Conservation (phyloP, 2,113 vertebrate genomes). For the Actenoides lindsayi region DNA sequence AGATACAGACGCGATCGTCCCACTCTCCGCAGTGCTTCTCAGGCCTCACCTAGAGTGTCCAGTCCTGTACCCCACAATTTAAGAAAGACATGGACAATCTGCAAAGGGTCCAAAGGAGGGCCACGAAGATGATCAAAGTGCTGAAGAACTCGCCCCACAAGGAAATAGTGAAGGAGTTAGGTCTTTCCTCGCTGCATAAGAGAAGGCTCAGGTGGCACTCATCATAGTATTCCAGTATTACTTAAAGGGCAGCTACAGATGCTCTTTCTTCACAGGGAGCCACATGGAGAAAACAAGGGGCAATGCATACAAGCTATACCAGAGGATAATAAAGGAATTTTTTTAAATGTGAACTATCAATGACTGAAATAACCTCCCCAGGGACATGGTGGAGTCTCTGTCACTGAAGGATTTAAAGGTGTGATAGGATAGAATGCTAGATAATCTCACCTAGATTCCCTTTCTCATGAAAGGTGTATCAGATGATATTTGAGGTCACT, state of each 20-base stretch:
- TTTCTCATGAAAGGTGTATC: background rate
- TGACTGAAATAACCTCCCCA: background rate
- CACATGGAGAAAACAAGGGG: background rate
- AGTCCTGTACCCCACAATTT: background rate
- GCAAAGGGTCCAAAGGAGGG: background rate
- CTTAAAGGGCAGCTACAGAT: background rate
- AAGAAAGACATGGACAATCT: background rate
- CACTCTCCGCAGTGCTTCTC: background rate
- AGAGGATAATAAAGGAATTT: background rate
- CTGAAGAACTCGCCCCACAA: background rate
- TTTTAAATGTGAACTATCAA: background rate
- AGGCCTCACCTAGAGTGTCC: background rate
- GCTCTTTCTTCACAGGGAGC: background rate
- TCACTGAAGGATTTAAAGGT: background rate
- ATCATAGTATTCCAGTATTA: background rate
- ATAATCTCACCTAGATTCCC: background rate
- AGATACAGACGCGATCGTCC: background rate
- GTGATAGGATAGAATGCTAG: background rate
- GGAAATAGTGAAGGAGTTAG: background rate
- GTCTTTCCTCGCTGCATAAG: background rate
- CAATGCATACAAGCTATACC: background rate
- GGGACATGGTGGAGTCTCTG: background rate
- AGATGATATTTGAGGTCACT: background rate
- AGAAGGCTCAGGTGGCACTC: background rate
- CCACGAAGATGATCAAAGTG: background rate